These are phyloP conservation scores for Himalopsyche phryganea DNA, from an alignment of 1,140 invertebrate genomes.

Conservation along the genomic window DNA sequence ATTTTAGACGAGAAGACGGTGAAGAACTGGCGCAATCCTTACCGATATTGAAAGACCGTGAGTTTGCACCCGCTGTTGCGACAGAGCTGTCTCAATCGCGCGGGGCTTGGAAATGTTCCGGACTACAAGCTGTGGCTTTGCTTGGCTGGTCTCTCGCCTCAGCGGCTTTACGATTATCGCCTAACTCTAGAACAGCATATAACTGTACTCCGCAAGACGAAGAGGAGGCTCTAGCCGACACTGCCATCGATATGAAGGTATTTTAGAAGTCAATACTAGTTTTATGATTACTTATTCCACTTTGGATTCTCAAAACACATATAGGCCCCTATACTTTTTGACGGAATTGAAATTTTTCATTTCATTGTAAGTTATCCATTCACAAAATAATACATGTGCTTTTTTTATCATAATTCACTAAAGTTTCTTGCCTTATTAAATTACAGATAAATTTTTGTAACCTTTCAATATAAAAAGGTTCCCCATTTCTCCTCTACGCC, in stretches of 20 bases:
- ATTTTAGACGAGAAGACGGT: constrained; percentile 53
- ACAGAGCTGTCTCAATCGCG: constrained; percentile 54
- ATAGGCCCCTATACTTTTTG: too few relatives aligned
- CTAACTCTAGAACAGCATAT: constrained; percentile 29
- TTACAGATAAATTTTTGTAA: too few relatives aligned
- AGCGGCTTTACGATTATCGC: constrained; percentile 67
- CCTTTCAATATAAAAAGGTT: too few relatives aligned
- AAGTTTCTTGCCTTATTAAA: too few relatives aligned
- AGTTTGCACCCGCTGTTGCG: constrained; percentile 56
- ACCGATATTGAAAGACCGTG: constrained; percentile 67
- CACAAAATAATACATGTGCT: too few relatives aligned
- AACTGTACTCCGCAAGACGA: constrained; percentile 3
- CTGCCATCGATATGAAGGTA: constrained; percentile 23
- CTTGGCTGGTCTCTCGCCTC: constrained; percentile 78
- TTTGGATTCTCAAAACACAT: not conserved
- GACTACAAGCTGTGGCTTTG: constrained; percentile 69
- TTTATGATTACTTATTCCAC: not conserved
- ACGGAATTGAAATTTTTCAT: too few relatives aligned
- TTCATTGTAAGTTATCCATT: too few relatives aligned
- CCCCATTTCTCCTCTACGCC: too few relatives aligned
- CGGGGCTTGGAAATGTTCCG: constrained; percentile 62
- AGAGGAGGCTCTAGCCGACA: constrained; percentile 22
- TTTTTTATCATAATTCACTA: too few relatives aligned
- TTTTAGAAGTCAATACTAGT: not conserved
- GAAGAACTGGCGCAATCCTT: constrained; percentile 68